Base-by-base conservation (phyloP, 2,113 vertebrate genomes). In the Melanerpes aurifrons region DNA sequence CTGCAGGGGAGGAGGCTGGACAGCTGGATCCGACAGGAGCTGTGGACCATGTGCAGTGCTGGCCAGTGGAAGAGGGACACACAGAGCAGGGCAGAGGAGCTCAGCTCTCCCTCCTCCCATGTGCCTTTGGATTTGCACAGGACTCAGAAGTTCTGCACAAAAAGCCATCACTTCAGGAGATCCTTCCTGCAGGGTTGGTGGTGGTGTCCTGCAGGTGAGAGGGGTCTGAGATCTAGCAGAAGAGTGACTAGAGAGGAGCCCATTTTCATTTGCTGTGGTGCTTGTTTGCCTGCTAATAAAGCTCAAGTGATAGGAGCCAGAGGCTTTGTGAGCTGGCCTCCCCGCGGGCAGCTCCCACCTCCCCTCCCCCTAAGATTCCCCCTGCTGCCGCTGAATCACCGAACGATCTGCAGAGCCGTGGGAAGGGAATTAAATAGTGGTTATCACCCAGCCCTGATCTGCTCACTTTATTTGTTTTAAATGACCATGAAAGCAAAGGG, bases 391-490 rank as follows among this genome's bases (percentile, higher is more conserved):
- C 82, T 69, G 83, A 89, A 96, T 95, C 89, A 69, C 93, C 80
- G 74, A 87, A 94, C 93, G 82, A 95, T 90, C 73, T 37, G 76
- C 87, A 91, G 92, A 82, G 31, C 82, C 61, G 53, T 90, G 94
- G 94, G 93, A 95, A 94, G 93, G 70, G 92, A 95, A 95, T 92
- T 78, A 96, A 97, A 86, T 31, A 76, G 76, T 53, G 78, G 90
- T 80, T 83, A 93, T 92, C 89, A 73, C 11, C 24, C 89, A 37
- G 88, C 86, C 75, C 1, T 47, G 78, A 79, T 89, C 85, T 70
- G 86, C 85, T 95, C 86, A 92, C 86, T 94, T 92, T 87, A 89
- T 87, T 94, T 91, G 86, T 92, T 96, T 96, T 94, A 95, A 95
- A 93, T 87, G 94, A 87, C 87, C 92, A 94, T 89, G 94, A 87